Base-by-base conservation (phyloP, 1,140 invertebrate genomes). In the Pristionchus pacificus region DNA sequence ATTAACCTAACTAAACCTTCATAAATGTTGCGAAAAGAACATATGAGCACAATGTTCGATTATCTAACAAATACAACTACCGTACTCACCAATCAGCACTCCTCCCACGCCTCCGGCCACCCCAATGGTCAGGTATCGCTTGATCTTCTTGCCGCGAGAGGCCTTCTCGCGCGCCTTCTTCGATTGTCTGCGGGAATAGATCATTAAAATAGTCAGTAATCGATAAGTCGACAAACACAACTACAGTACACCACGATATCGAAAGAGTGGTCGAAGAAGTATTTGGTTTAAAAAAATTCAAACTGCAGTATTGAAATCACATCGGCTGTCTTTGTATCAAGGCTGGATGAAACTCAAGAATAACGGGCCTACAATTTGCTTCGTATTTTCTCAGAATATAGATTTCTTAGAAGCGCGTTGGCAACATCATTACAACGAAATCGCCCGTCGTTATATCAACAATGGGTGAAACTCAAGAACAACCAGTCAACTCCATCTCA, bases 91-190 rank as follows among this genome's bases (percentile, higher is more conserved):
- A 70, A 87, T 86, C 19, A 87, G 72, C 25, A 86, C 80, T 30
- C 86, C 86, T 0, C 86, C 86, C 29, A 85, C 82, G 19, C 85
- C 80, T 38, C 84, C 84, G 28, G 86, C 85, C 15, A 85, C 77
- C 49, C 86, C 85, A 75, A 87, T 86, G 77, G 87, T 68, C 67
- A 84, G 84, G 69, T 80, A 84, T 32, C 86, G 73, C 69, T 86
- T 87, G 6, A 84, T 77, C 70, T 86, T 87, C 31, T 80, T 80
- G 60, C 80, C 81, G 69, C 80, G 83, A 13, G 72, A 76, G 60
- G 79, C 80, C 33, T 82, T 84, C 33, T 79, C 74, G 62, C 85
- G 83, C 67, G 83, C 82, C 58, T 77, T 70, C 64, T 73, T 69
- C 68, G 85, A 81, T 33, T 85, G 83, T 62, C 85, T 86, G 68